Conservation (phyloP, 2,113 vertebrate genomes). For the Dryoscopus gambensis region DNA sequence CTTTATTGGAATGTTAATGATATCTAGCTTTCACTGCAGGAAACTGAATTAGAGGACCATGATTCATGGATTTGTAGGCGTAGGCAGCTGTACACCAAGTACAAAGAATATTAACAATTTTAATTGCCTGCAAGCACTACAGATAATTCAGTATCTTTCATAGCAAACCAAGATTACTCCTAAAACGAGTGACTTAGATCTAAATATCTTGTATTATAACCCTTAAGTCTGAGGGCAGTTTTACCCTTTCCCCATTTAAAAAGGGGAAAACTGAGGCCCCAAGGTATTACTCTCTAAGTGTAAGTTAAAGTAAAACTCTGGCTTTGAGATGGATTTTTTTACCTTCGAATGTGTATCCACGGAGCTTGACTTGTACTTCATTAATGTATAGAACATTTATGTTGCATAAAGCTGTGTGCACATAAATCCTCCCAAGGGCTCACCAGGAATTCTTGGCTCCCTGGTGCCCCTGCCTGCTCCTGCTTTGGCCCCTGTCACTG, state of each 20-base stretch:
- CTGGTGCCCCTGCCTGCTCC: background rate
- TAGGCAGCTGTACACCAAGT: background rate
- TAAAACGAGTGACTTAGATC: background rate
- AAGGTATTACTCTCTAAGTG: background rate
- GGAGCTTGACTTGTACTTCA: background rate
- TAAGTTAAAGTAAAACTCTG: background rate
- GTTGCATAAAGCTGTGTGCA: background rate
- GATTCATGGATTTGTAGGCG: constrained; percentile 22
- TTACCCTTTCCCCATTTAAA: background rate
- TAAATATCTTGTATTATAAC: background rate
- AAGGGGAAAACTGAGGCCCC: background rate
- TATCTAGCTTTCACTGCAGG: background rate
- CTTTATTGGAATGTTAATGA: background rate
- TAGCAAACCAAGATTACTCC: background rate
- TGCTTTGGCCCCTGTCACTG: background rate
- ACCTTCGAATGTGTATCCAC: background rate
- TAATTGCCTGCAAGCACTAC: background rate
- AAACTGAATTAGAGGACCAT: background rate
- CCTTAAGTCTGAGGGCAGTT: background rate
- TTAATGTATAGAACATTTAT: background rate
- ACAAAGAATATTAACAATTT: background rate
- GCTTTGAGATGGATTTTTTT: background rate
- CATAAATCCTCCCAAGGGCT: background rate
- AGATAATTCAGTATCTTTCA: background rate
- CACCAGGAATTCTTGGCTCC: background rate